These are phyloP conservation scores for Ambastaia sidthimunki DNA, from an alignment of 2,797 vertebrate species.

Conservation along the genomic window DNA sequence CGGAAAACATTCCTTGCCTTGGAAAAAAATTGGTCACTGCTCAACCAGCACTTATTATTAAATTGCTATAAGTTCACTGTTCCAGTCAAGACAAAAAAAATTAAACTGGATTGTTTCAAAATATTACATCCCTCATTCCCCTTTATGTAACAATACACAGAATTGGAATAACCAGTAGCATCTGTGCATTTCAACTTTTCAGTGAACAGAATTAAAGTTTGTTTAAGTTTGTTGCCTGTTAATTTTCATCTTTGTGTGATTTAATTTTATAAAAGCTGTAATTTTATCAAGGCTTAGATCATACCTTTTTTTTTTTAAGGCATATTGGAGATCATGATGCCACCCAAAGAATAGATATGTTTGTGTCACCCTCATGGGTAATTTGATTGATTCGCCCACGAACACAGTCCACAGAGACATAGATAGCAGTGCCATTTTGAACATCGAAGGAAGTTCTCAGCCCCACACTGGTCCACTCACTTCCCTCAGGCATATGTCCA, in stretches of 20 bases:
- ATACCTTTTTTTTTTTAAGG: too few species aligned
- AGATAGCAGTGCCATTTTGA: constrained; percentile 80
- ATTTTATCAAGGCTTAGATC: not conserved
- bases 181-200: constrained; percentile 28
- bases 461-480: constrained; percentile 82
- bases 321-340: constrained; percentile 68
- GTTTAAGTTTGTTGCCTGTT: not conserved
- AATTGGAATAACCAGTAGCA: constrained; percentile 41
- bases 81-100: constrained; percentile 31
- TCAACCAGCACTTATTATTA: constrained; percentile 79
- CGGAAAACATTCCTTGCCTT: constrained; percentile 36
- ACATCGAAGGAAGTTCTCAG: constrained; percentile 84
- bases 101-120: constrained; percentile 39
- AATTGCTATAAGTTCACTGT: constrained; percentile 36
- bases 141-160: constrained; percentile 40
- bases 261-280: constrained; percentile 5
- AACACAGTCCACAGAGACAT: constrained; percentile 85
- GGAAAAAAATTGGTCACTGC: constrained; percentile 75
- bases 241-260: not conserved
- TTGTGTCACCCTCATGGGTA: constrained; percentile 81
- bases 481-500: constrained; percentile 88
- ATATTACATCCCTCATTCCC: constrained; percentile 41
- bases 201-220: not conserved
- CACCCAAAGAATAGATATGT: constrained; percentile 85
- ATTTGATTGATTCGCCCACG: constrained; percentile 89